Evolutionary conservation across 2,113 vertebrate species (phyloP).

Genomic region (Xenopus laevis): DNA sequence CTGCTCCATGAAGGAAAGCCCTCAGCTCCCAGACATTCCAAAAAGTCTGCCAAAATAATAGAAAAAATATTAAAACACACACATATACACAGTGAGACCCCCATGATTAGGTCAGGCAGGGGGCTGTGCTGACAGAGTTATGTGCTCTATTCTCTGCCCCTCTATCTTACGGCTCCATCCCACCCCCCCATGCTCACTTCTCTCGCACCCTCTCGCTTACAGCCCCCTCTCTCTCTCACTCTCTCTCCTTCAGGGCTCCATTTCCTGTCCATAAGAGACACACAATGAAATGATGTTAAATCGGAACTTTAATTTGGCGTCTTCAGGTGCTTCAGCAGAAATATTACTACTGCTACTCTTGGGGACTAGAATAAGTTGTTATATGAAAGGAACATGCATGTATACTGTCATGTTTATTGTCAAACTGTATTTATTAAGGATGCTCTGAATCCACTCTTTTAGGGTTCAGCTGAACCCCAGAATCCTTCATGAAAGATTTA

Average conservation of each 20-base stretch:
- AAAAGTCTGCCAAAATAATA: conserved; percentile 85
- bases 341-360: too few relatives aligned
- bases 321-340: conserved; percentile 42
- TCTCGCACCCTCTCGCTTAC: conserved; percentile 38
- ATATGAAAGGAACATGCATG: too few relatives aligned
- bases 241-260: conserved; percentile 56
- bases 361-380: too few relatives aligned
- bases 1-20: conserved; percentile 79
- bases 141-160: neutral
- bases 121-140: conserved; percentile 56
- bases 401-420: too few relatives aligned
- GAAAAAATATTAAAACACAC: conserved; percentile 45
- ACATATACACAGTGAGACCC: conserved; percentile 67
- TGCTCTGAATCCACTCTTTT: too few relatives aligned
- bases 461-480: too few relatives aligned
- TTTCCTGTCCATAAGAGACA: conserved; percentile 67
- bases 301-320: conserved; percentile 1
- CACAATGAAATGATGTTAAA: neutral
- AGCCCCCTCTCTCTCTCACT: conserved; percentile 47
- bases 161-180: neutral
- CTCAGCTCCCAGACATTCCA: conserved; percentile 89
- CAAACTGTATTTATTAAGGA: too few relatives aligned
- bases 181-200: conserved; percentile 46
- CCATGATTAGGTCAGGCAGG: conserved; percentile 72
- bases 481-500: too few relatives aligned